Percentiles rank a stretch among this genome's conserved stretches.
These are phyloP conservation scores for Polypedilum pembai DNA, from an alignment of 1,140 invertebrate genomes.

Conservation along the genomic window DNA sequence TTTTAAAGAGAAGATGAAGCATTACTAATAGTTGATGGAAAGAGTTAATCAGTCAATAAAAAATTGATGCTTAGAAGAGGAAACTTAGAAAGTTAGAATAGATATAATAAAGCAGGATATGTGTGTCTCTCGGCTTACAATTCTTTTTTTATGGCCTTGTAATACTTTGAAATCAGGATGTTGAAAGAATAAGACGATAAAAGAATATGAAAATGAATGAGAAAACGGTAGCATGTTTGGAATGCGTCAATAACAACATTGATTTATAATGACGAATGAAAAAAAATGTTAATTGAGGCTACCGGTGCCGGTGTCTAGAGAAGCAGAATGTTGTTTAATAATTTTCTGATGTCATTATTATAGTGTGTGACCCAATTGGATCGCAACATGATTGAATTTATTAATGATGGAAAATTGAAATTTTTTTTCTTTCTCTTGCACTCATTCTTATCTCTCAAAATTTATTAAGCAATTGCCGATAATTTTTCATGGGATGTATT, in stretches of 20 bases:
- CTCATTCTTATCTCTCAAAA: too few relatives aligned
- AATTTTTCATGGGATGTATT: too few relatives aligned
- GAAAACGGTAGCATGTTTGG: conserved; percentile 16
- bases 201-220: background rate
- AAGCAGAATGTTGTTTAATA: too few relatives aligned
- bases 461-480: too few relatives aligned
- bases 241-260: background rate
- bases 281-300: background rate
- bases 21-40: background rate
- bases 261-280: too few relatives aligned
- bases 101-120: conserved; percentile 3
- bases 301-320: background rate
- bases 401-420: background rate
- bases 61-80: conserved; percentile 6
- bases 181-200: background rate
- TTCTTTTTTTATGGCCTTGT: background rate
- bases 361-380: background rate
- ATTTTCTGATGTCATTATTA: background rate
- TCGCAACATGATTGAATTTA: background rate
- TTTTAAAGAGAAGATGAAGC: background rate
- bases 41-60: conserved; percentile 18
- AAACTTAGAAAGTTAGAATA: background rate
- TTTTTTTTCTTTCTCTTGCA: too few relatives aligned
- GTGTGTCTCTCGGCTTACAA: background rate
- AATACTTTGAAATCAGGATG: conserved; percentile 11